These are phyloP conservation scores for Pheosia tremula DNA, from an alignment of 2,888 invertebrate species.

Conservation along the genomic window DNA sequence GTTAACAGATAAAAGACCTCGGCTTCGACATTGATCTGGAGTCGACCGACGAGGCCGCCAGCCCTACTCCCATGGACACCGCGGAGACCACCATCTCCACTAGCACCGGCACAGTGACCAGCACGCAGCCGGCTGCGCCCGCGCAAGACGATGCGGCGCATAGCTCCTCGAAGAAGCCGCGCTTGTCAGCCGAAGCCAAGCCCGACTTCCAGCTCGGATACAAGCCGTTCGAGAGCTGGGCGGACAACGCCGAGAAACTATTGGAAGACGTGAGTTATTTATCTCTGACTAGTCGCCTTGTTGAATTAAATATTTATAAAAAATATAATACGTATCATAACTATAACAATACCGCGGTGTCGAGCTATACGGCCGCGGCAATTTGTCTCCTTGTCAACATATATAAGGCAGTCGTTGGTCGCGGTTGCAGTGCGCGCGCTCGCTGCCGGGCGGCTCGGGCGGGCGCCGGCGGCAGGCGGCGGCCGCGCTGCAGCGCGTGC, in stretches of 20 bases:
- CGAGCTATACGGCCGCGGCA: no score
- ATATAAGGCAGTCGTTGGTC: no score
- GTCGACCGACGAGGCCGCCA: constrained; percentile 44
- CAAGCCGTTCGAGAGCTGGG: constrained; percentile 75
- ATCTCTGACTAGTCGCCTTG: neutral
- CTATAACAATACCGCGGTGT: no score
- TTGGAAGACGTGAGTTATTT: constrained; percentile 47
- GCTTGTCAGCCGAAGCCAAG: constrained; percentile 39
- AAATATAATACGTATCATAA: no score
- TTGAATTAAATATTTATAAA: no score
- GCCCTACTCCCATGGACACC: constrained; percentile 55
- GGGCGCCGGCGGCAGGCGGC: constrained; percentile 44
- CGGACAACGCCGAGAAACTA: constrained; percentile 62
- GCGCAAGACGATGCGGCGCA: constrained; percentile 12
- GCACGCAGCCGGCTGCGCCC: neutral
- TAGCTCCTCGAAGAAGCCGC: constrained; percentile 62
- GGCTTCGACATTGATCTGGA: constrained; percentile 82
- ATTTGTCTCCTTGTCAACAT: no score
- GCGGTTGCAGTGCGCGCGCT: constrained; percentile 45
- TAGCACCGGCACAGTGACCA: constrained; percentile 11
- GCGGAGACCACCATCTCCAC: constrained; percentile 45
- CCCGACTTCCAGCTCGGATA: constrained; percentile 82
- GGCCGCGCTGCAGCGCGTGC: constrained; percentile 38
- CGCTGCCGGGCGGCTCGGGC: constrained; percentile 53
- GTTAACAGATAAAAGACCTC: constrained; percentile 82